Base-by-base conservation (phyloP, 1,140 invertebrate species). In the Phymastichus coffea region DNA sequence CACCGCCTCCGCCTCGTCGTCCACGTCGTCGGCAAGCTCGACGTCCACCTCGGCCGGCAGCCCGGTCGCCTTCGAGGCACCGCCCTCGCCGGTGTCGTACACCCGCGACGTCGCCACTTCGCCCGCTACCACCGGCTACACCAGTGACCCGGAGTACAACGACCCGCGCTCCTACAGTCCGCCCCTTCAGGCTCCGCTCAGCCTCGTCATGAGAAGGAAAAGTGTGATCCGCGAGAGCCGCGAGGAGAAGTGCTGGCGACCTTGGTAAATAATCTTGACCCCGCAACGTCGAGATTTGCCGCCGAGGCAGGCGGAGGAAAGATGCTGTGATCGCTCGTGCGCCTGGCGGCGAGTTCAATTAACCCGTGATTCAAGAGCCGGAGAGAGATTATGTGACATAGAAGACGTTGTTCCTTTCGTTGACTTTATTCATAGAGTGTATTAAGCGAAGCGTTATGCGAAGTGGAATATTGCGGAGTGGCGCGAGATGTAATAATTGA, bases 201-300 rank as follows among this genome's bases (percentile, higher is more conserved):
- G 88, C 9, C 76, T 92, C 47, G 89, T 91, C 6, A 87, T 87
- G 63, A n/a, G n/a, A n/a, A 82, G 86, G 68, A 86, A 83, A 70
- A 80, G 75, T 66, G 80, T 81, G 4, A 67, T 76, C n/a, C 79
- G 77, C 1, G 77, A 81, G 12, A 23, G 52, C 10, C 56, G 87
- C 80, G 81, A 80, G 54, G 77, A 77, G 7, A 80, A 81, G 57
- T 78, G 80, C 8, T 82, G 81, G 87, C 81, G 88, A 66, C 88
- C 89, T 1, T 91, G 88, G 89, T 90, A 85, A 86, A 73, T 44
- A 15, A 19, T 20, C 10, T 43, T 3, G 3, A 20, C 28, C 25
- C 37, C 25, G 23, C 25, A 7, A 7, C 28, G 12, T 7, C 28
- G 12, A 33, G 28, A 33, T 7, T 12, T 7, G 12, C 28, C 3